These are phyloP conservation scores for Bombus sylvicola DNA, from an alignment of 1,140 invertebrate species.

Conservation along the genomic window DNA sequence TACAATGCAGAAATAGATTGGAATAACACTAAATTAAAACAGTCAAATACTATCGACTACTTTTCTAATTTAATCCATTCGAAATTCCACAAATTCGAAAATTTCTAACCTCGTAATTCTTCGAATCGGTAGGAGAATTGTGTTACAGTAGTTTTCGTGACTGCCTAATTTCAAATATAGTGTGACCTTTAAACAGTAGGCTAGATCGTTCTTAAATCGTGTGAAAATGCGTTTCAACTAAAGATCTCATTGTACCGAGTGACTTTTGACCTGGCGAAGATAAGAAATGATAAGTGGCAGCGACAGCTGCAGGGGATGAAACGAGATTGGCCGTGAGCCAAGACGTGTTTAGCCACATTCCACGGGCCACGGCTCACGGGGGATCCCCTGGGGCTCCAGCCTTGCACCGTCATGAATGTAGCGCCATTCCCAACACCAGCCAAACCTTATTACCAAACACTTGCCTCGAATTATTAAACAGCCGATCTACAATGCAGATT, in stretches of 20 bases:
- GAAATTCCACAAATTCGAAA: too few species aligned
- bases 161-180: not conserved
- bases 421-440: not conserved
- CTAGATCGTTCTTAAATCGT: not conserved
- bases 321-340: constrained; percentile 22
- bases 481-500: too few species aligned
- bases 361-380: not conserved
- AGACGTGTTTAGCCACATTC: constrained; percentile 37
- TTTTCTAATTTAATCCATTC: too few species aligned
- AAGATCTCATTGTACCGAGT: not conserved
- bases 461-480: constrained; percentile 15
- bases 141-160: too few species aligned
- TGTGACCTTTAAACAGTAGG: not conserved
- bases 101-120: too few species aligned
- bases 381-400: not conserved
- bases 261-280: not conserved
- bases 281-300: constrained; percentile 37
- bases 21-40: too few species aligned
- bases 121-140: too few species aligned
- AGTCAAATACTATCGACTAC: too few species aligned
- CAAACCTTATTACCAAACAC: constrained; percentile 22
- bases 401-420: constrained; percentile 1
- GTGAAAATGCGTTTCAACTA: not conserved
- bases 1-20: too few species aligned
- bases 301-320: constrained; percentile 7